These are phyloP conservation scores for Xenops minutus DNA, from an alignment of 2,797 vertebrate genomes.

Conservation along the genomic window DNA sequence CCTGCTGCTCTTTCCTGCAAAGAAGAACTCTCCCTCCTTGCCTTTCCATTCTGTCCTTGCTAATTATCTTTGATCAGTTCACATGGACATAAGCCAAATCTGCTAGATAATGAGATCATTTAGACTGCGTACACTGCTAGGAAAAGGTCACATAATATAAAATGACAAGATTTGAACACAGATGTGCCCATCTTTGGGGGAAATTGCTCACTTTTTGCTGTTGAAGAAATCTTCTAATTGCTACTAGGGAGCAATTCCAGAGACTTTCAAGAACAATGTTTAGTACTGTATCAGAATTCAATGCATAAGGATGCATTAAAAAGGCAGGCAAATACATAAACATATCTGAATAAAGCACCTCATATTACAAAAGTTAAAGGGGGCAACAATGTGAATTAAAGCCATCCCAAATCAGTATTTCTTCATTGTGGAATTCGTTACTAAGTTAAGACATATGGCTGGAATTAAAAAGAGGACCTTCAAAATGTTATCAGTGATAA, in stretches of 20 bases:
- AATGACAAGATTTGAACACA: background rate
- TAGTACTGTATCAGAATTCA: background rate
- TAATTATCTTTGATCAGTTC: background rate
- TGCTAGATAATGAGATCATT: background rate
- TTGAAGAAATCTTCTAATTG: background rate
- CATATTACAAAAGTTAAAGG: background rate
- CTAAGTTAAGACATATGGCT: background rate
- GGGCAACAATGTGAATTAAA: background rate
- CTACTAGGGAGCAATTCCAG: background rate
- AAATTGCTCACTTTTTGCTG: background rate
- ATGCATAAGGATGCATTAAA: background rate
- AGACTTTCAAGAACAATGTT: background rate
- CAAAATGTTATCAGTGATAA: background rate
- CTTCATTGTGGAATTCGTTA: background rate
- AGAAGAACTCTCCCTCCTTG: background rate
- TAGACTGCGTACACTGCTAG: background rate
- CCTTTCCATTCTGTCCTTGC: background rate
- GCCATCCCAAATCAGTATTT: slow-evolving; percentile 21
- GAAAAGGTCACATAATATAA: background rate
- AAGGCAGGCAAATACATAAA: background rate
- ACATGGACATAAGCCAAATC: background rate
- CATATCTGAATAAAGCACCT: background rate
- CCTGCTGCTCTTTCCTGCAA: background rate
- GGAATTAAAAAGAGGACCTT: background rate
- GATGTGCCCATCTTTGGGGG: background rate